Evolutionary conservation across 1,140 invertebrate species (phyloP), one percentile per base, ranked within the genome.

Genomic region (Heliothis virescens): DNA sequence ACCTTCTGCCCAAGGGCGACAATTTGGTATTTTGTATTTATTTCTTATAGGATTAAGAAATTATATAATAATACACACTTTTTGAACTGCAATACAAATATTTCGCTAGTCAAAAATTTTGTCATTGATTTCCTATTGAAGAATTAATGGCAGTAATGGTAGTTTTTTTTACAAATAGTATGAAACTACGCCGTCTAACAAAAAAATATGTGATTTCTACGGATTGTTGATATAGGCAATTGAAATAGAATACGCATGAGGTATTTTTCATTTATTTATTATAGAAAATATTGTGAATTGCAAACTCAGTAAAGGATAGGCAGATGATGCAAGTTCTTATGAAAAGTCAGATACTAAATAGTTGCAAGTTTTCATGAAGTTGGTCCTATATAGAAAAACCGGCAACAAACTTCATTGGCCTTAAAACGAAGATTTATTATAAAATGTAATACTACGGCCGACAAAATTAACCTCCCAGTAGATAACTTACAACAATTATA

Each of bases 21-120:
- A 48, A 11, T 12, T 65, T 65, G n/a, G 10, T 41, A 41, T 63
- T n/a, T 63, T 16, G 21, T 10, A 16, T 41, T 41, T 18, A 47
- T 48, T 65, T 48, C 62, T 41, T 65, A 47, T 21, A 65, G 41
- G 34, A 65, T 48, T 65, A 47, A 11, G 13, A 63, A 26, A 48
- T 65, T 47, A 41, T 21, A 18, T 21, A 57, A 21, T 11, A 57
- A 1, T 21, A 16, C 1, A 16, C 1, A 1, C 15, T 9, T 2
- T 21, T 57, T 21, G 11, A 21, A 21, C 3, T 13, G 21, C 9
- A 21, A 21, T 21, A 57, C 10, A 26, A 26, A 59, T 21, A 26
- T 26, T 16, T 41, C 7, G 0, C 13, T n/a, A 9, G 9, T 41
- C 60, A 63, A 63, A 47, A 63, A 4, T 1, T 41, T 10, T 63